Evolutionary conservation across 2,888 invertebrate genomes (phyloP), one percentile per base, ranked within the genome.

Genomic region (Adela reaumurella): DNA sequence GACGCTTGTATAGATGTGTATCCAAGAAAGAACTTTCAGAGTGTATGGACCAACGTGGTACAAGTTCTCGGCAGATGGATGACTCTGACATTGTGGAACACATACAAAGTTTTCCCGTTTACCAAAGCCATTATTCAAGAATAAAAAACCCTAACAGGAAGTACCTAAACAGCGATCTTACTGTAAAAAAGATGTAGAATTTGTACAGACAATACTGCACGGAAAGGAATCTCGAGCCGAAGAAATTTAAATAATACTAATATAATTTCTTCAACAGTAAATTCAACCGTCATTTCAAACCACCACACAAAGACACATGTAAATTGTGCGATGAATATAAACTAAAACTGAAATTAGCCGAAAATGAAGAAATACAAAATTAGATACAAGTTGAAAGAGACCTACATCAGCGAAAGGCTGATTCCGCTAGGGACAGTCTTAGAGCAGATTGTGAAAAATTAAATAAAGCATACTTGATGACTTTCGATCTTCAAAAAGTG

Each of bases 61-160:
- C 53, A 50, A 51, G 54, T 52, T 55, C 53, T 46, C 51, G 56
- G 53, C 53, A 54, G 54, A 48, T 55, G 46, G 55, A 54, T 50
- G 52, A 55, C 52, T 52, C 54, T 49, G 53, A 54, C 50, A 49
- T 54, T 8, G 24, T 24, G 24, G 24, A 24, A 24, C 52, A 51
- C 48, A 55, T 52, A 56, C 52, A 56, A 53, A 54, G 52, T 50
- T 58, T 58, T 58, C 56, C 54, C 29, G 55, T 53, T 41, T 58
- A 57, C 47, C 54, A 56, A 54, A 57, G 55, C 45, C 56, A 54
- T 56, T 58, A 58, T 53, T 56, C 54, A 46, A 49, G 54, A 51
- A 54, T 53, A 43, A 53, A 45, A 49, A 54, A 57, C 55, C 53
- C 56, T 42, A 55, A 57, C 49, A 51, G 53, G 54, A 56, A 54